Percentiles rank a stretch among this genome's conserved stretches.
Conservation (phyloP, 2,113 vertebrate genomes). For the Cettia cetti region DNA sequence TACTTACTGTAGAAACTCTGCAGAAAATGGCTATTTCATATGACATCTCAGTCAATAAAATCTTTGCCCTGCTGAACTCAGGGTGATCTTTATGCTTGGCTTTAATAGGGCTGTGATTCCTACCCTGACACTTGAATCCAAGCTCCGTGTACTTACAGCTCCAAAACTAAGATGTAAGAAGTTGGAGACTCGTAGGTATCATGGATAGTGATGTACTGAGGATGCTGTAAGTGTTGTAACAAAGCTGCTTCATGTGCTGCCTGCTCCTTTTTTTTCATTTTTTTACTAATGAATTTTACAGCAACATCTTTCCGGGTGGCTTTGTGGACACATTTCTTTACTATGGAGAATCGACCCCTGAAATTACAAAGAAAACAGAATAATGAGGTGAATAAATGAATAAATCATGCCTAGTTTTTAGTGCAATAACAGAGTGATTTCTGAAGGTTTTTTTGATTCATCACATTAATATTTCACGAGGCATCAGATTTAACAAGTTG, state of each 20-base stretch:
- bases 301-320: conserved; percentile 91
- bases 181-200: conserved; percentile 91
- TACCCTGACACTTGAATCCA: neutral
- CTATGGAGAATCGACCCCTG: conserved; percentile 95
- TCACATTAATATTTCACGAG: conserved; percentile 28
- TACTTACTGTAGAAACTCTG: neutral
- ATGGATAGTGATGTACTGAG: conserved; percentile 86
- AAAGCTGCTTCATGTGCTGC: conserved; percentile 91
- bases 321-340: conserved; percentile 93
- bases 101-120: neutral
- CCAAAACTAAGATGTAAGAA: conserved; percentile 88
- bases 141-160: conserved; percentile 82
- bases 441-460: neutral
- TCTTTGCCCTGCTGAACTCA: neutral
- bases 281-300: conserved; percentile 94
- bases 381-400: neutral
- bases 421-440: neutral
- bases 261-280: conserved; percentile 97
- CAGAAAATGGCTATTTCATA: neutral
- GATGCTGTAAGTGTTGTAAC: conserved; percentile 87
- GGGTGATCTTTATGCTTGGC: neutral
- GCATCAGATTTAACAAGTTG: conserved; percentile 8
- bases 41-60: neutral
- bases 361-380: neutral
- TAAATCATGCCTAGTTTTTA: neutral